Evolutionary conservation across 2,888 invertebrate species (phyloP).

Genomic region (Machimus atricapillus): DNA sequence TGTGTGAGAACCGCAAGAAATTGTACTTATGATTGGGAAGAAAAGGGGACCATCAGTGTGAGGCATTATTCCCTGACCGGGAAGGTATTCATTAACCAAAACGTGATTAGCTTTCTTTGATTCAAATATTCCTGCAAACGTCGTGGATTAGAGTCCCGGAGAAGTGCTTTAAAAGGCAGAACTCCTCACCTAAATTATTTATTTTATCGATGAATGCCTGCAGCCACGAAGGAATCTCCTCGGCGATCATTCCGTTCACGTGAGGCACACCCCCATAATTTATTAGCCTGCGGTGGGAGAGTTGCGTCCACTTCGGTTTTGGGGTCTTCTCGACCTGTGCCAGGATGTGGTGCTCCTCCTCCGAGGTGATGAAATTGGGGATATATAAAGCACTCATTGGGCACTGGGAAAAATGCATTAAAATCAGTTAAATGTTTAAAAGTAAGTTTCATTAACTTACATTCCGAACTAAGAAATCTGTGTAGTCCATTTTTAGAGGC

Average conservation of each 20-base stretch:
- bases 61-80: conserved; percentile 96
- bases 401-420: conserved; percentile 52
- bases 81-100: conserved; percentile 90
- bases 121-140: conserved; percentile 64
- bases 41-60: conserved; percentile 96
- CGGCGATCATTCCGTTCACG: conserved; percentile 90
- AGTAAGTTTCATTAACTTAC: not conserved
- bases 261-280: conserved; percentile 98
- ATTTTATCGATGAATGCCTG: conserved; percentile 75
- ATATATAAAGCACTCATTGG: conserved; percentile 70
- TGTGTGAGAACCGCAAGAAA: conserved; percentile 89
- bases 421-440: not conserved
- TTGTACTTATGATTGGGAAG: conserved; percentile 89
- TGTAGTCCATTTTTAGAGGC: conserved; percentile 40
- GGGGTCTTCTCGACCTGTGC: conserved; percentile 80
- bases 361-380: conserved; percentile 81
- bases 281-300: conserved; percentile 90
- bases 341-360: conserved; percentile 76
- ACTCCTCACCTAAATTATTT: conserved; percentile 66
- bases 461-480: conserved; percentile 42
- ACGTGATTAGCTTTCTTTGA: conserved; percentile 87
- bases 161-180: not conserved
- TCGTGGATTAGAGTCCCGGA: not conserved
- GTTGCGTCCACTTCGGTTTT: conserved; percentile 94
- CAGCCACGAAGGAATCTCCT: conserved; percentile 87